Base-by-base conservation (phyloP, 1,140 invertebrate genomes). In the Araneus ventricosus region DNA sequence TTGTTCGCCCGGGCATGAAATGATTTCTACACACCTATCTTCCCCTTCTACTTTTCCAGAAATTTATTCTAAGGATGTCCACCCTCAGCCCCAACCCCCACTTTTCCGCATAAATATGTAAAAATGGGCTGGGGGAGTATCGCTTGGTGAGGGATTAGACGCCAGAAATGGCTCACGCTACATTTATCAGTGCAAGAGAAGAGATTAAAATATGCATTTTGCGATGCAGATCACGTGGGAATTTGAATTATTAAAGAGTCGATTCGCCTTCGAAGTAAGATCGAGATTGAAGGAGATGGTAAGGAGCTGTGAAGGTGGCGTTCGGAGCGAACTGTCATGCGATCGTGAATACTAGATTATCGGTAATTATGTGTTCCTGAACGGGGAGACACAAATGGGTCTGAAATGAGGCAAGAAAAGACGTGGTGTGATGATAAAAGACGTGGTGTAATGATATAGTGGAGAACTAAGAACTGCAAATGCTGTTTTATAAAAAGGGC, bases 61-160 rank as follows among this genome's bases (percentile, higher is more conserved):
- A 75, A 75, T 75, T 75, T 75, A 75, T 37, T 37, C 70, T 5
- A 37, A 37, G 70, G 37, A 75, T 37, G 30, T 75, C 70, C 70
- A 75, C 70, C 30, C 30, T 30, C 8, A n/a, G n/a, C 7, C n/a
- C n/a, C 22, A n/a, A 63, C 8, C 45, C 17, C 45, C 10, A 67
- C 27, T 27, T n/a, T 67, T 67, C 24, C 27, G 34, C 70, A 75
- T 75, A 63, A 63, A 63, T 63, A 63, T 63, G 59, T 75, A 75
- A 75, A 75, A 75, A 20, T 70, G 63, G 30, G 30, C 17, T 75
- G 30, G 27, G 4, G 17, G 20, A 27, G 30, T 75, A 75, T 34
- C 14, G 10, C 17, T 37, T 37, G 70, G 4, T 37, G 70, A 75
- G 20, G 70, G 70, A 75, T 75, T 75, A 63, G 59, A 63, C 59